Evolutionary conservation across 1,140 invertebrate genomes (phyloP), one percentile per base, ranked within the genome.

Genomic region (Penaeus indicus): DNA sequence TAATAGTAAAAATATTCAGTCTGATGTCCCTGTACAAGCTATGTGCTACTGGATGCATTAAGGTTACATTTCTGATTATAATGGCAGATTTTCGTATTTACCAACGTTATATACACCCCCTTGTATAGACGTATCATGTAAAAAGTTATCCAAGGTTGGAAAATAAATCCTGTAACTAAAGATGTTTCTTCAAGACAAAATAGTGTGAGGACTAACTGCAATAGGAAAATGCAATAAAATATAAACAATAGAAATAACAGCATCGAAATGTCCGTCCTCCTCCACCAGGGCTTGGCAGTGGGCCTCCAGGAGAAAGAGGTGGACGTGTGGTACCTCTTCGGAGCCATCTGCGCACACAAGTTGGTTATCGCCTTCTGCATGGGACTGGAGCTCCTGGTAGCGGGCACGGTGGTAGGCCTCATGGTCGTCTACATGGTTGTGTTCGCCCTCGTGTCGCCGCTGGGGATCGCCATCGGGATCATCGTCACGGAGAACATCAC

Each of bases 381-480:
- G 80, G 93, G 93, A 0, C 88, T 93, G n/a, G 93, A 93, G 89
- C 91, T 93, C 27, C 92, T 93, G 54, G 91, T 92, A 18, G 91
- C 92, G 0, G 92, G 92, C 77, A 92, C 92, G n/a, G 91, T 91
- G 80, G 72, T 91, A 2, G 61, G 91, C 0, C 94, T 96, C 89
- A 91, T 93, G 83, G 92, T 96, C 21, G 88, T 94, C 16, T 97
- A 97, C 91, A 95, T 97, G 64, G 94, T 95, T 3, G 95, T 95
- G 13, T 97, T 97, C 91, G 96, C 96, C 1, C 92, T 97, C 18
- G 95, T 97, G 3, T 96, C 96, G 22, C 96, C 97, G 1, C 90
- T 97, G 89, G 96, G 96, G 92, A 95, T 96, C 84, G 94, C 93
- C 0, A 81, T 95, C 85, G 94, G 94, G 7, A 93, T 94, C 86